Base-by-base conservation (phyloP, 2,113 vertebrate species). In the Callipepla californica region DNA sequence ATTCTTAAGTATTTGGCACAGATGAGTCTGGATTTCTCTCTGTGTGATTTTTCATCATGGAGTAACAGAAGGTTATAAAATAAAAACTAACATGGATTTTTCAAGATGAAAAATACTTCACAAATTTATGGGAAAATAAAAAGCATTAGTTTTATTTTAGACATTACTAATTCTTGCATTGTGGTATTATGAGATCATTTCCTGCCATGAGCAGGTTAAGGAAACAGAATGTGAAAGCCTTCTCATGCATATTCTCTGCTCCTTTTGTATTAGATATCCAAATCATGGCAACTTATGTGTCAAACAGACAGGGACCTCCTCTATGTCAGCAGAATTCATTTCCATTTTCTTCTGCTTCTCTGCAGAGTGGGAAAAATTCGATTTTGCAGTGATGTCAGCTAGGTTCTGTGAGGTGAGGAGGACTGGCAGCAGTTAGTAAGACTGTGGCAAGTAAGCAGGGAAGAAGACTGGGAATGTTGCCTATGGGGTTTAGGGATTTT, bases 151-250 rank as follows among this genome's bases (percentile, higher is more conserved):
- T 65, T 73, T 69, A 67, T 80, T 79, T 84, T 51, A 90, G 74
- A 73, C 70, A 48, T 77, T 87, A 68, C 68, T 70, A 73, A 65
- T 55, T 76, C 42, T 85, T 92, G 82, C 2, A 0, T 66, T 89
- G 62, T 30, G 23, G 80, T 65, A 82, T 93, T 80, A 40, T 66
- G 70, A 84, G 70, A 58, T 79, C 9, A 73, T 96, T 93, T 91
- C 66, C 44, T 22, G 58, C 34, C 40, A 15, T 48, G 72, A 55
- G 18, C 65, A 87, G 50, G 38, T 40, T 51, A 58, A 66, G 57
- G 38, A 90, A 95, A 72, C 40, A 61, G 53, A 85, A 74, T 25
- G 20, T 59, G 50, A 91, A 88, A 85, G 21, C 47, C 47, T 86
- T 36, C 19, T 68, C 7, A 19, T 42, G 26, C 25, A 51, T 48